phyloP scores from a whole-genome alignment of 2,888 invertebrate species.

The Schrankia costaestrigalis region DNA sequence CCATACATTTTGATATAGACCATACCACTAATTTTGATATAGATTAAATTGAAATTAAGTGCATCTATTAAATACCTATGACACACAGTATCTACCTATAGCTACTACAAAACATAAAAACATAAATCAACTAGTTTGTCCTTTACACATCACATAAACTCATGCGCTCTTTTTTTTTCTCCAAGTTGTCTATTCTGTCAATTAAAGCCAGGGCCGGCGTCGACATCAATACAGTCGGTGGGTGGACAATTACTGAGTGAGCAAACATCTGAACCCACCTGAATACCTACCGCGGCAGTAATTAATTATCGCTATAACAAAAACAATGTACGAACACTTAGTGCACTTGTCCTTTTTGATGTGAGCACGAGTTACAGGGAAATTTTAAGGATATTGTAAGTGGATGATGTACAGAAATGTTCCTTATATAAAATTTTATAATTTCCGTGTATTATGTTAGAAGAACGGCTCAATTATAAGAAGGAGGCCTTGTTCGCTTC shows the following conservation, averaged over 20 bases:
- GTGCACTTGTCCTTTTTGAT: conserved; percentile 56
- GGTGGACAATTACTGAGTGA: conserved; percentile 71
- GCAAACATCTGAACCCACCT: conserved; percentile 70
- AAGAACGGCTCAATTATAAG: too few species aligned
- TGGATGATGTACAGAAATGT: too few species aligned
- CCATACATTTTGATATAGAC: too few species aligned
- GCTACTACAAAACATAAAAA: background rate
- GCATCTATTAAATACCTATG: too few species aligned
- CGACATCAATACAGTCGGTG: conserved; percentile 45
- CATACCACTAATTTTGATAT: too few species aligned
- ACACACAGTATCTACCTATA: too few species aligned
- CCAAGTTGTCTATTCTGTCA: conserved; percentile 25
- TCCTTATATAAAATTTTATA: too few species aligned
- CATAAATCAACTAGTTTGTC: conserved; percentile 3
- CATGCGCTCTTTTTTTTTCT: conserved; percentile 11
- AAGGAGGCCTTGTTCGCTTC: too few species aligned
- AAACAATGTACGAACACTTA: conserved; percentile 70
- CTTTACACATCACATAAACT: background rate
- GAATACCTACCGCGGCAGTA: conserved; percentile 50
- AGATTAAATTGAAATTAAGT: too few species aligned
- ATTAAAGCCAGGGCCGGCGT: conserved; percentile 52
- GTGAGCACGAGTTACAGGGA: conserved; percentile 29
- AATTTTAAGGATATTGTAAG: too few species aligned
- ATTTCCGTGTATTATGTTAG: too few species aligned
- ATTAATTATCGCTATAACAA: conserved; percentile 64